A percentile compares a stretch with the other conserved stretches of the same genome.
These are phyloP conservation scores for Catharus ustulatus DNA, from an alignment of 2,797 vertebrate species.

Conservation along the genomic window DNA sequence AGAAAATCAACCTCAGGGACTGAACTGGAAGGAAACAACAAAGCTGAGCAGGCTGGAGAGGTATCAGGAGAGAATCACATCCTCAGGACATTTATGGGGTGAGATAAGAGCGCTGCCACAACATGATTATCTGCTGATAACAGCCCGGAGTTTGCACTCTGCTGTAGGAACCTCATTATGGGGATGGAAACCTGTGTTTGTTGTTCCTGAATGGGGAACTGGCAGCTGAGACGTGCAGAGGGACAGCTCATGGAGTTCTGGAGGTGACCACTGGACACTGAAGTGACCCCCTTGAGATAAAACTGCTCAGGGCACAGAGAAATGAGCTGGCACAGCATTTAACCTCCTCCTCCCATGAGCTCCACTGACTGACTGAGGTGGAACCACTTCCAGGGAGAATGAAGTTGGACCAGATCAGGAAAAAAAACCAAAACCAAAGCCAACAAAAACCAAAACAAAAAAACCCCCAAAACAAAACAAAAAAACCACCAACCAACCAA, in stretches of 20 bases:
- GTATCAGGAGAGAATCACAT: slow-evolving; percentile 67
- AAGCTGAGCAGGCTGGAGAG: slow-evolving; percentile 16
- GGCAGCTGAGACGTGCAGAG: not conserved
- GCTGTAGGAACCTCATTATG: slow-evolving; percentile 41
- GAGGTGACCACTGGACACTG: not conserved
- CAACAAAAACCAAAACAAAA: too few relatives aligned
- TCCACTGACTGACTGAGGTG: not conserved
- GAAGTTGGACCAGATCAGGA: not conserved
- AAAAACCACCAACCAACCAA: too few relatives aligned
- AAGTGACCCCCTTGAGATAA: not conserved
- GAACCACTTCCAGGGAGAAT: not conserved
- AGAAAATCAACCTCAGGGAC: slow-evolving; percentile 35
- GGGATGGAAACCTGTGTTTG: slow-evolving; percentile 30
- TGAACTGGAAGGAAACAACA: slow-evolving; percentile 40
- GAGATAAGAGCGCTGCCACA: slow-evolving; percentile 4
- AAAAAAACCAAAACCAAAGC: not conserved
- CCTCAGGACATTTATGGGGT: slow-evolving; percentile 29
- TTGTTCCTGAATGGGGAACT: not conserved
- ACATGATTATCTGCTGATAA: slow-evolving; percentile 64
- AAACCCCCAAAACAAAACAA: too few relatives aligned
- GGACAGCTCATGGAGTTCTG: not conserved
- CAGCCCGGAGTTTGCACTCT: slow-evolving; percentile 28
- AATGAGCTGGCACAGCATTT: not conserved
- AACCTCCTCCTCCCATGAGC: not conserved
- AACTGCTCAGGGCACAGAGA: not conserved